Percentiles rank a stretch among this genome's conserved stretches.
Evolutionary conservation across 2,888 invertebrate genomes (phyloP).

Genomic region (Apamea epomidion): DNA sequence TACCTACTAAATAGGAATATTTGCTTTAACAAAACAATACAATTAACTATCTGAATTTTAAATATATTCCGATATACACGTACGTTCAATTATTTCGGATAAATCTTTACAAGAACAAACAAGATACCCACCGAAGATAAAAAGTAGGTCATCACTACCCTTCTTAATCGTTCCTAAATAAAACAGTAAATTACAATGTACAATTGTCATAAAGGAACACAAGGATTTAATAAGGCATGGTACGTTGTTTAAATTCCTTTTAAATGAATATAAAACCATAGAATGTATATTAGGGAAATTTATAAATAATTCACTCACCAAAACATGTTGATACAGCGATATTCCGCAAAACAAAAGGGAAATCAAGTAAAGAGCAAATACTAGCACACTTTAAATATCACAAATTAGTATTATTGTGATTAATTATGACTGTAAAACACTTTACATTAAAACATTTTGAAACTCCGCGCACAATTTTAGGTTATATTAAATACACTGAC

Average conservation of each 20-base stretch:
- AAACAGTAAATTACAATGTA: not conserved
- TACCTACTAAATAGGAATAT: not conserved
- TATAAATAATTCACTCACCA: constrained; percentile 49
- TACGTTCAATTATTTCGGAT: not conserved
- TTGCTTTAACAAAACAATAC: not conserved
- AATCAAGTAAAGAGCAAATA: not conserved
- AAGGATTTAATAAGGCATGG: not conserved
- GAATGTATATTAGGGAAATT: not conserved
- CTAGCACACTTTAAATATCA: not conserved
- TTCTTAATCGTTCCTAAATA: not conserved
- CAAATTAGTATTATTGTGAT: not conserved
- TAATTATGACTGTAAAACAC: not conserved
- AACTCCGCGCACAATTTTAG: constrained; percentile 58
- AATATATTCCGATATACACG: no score
- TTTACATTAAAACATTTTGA: constrained; percentile 36
- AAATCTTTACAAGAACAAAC: not conserved
- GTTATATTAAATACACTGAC: constrained; percentile 58
- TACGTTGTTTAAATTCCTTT: not conserved
- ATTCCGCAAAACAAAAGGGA: not conserved
- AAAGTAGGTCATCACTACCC: constrained; percentile 53
- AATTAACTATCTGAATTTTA: not conserved
- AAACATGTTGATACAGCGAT: constrained; percentile 25
- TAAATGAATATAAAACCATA: not conserved
- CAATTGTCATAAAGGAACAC: not conserved
- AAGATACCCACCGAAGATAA: not conserved